Percentiles rank a stretch among this genome's conserved stretches.
phyloP scores from a whole-genome alignment of 2,888 invertebrate genomes.

The Parelbella ahira region DNA sequence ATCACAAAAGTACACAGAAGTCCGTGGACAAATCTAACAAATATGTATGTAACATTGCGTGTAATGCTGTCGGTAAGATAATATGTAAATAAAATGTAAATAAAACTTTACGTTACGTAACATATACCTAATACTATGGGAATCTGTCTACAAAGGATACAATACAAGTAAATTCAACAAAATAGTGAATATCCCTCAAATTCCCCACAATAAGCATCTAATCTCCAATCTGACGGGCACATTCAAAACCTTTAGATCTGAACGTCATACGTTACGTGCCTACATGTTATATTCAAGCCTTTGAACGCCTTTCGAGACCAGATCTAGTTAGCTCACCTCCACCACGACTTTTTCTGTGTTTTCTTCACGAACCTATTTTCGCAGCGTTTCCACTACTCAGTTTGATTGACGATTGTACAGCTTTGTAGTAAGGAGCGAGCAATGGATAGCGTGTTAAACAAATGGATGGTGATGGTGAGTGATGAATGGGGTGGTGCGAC shows the following conservation, averaged over 20 bases:
- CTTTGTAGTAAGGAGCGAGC: slow-evolving; percentile 13
- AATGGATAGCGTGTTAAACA: slow-evolving; percentile 34
- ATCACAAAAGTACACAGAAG: no score
- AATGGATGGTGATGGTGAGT: slow-evolving; percentile 30
- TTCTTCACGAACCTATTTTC: slow-evolving; percentile 6
- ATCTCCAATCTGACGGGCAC: slow-evolving; percentile 28
- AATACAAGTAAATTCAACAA: no score
- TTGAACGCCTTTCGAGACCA: slow-evolving; percentile 34
- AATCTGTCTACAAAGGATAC: no score
- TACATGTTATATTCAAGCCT: slow-evolving; percentile 46
- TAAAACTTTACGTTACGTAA: no score
- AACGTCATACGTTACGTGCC: slow-evolving; percentile 35
- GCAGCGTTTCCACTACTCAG: slow-evolving; percentile 36
- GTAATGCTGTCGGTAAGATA: no score
- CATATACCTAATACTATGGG: no score
- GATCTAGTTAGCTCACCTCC: slow-evolving; percentile 37
- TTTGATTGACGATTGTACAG: slow-evolving; percentile 1
- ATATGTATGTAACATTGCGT: no score
- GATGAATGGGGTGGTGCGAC: slow-evolving; percentile 50
- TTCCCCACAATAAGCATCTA: slow-evolving; percentile 5
- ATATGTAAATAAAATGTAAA: no score
- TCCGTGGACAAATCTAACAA: no score
- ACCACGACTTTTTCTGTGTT: slow-evolving; percentile 11
- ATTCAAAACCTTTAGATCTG: slow-evolving; percentile 35
- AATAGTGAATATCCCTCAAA: no score